Evolutionary conservation across 2,797 vertebrate species (phyloP).

Genomic region (Coregonus sp.): DNA sequence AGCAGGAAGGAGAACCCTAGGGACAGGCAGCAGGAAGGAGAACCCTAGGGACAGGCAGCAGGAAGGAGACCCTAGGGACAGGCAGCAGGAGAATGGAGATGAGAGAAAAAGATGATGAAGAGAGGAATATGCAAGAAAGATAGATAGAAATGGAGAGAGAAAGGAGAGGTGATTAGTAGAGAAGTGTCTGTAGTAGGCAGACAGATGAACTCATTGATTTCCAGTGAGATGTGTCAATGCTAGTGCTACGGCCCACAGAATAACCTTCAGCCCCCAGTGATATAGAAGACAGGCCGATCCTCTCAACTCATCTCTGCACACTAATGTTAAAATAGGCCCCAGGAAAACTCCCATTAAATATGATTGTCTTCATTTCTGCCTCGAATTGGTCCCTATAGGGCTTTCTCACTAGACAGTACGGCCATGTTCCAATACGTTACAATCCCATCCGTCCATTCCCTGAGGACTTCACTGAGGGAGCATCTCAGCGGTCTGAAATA

Average conservation of each 20-base stretch:
- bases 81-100: neutral
- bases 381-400: neutral
- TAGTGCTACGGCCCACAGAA: neutral
- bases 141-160: neutral
- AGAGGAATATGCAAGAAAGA: neutral
- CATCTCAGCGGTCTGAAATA: neutral
- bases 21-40: neutral
- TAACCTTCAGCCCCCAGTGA: neutral
- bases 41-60: too few relatives aligned
- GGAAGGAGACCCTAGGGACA: neutral
- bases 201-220: neutral
- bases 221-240: neutral
- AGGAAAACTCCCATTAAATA: neutral
- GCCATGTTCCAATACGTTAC: neutral
- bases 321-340: neutral
- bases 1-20: too few relatives aligned
- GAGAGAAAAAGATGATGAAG: neutral
- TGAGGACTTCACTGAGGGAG: neutral
- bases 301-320: neutral
- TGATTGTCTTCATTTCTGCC: neutral
- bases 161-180: neutral
- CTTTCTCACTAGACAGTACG: neutral
- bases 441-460: neutral
- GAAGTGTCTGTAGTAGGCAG: neutral
- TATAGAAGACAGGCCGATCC: neutral